phyloP scores from a whole-genome alignment of 2,888 invertebrate genomes.

The Mesoligia furuncula region DNA sequence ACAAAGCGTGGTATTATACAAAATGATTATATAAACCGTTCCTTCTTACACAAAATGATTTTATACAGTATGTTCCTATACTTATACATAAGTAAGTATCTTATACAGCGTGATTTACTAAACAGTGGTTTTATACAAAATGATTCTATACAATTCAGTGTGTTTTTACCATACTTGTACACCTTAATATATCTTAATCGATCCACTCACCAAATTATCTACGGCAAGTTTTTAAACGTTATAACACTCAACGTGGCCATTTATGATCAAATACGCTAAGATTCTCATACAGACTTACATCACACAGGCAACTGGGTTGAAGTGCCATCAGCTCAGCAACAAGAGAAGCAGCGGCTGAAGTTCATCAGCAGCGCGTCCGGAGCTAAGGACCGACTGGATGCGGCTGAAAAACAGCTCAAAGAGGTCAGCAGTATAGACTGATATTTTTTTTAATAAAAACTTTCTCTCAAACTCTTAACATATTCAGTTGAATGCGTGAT shows the following conservation, averaged over 20 bases:
- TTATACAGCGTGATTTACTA: too few relatives aligned
- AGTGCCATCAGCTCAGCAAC: constrained; percentile 26
- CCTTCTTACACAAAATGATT: too few relatives aligned
- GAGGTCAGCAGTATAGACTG: constrained; percentile 45
- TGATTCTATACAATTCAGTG: not conserved
- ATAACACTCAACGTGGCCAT: not conserved
- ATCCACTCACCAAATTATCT: not conserved
- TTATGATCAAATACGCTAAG: not conserved
- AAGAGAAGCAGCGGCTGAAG: constrained; percentile 66
- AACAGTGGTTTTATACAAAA: not conserved
- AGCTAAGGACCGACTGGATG: constrained; percentile 62
- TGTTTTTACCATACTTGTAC: too few relatives aligned
- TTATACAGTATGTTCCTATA: too few relatives aligned
- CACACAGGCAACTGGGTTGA: constrained; percentile 1
- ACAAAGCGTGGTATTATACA: too few relatives aligned
- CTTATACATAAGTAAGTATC: not conserved
- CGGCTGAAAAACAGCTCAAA: constrained; percentile 66
- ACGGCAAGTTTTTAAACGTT: not conserved
- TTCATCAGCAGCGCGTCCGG: constrained; percentile 67
- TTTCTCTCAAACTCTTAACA: not conserved
- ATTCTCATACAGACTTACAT: not conserved
- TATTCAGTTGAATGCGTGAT: not conserved
- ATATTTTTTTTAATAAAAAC: too few relatives aligned
- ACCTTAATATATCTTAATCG: too few relatives aligned
- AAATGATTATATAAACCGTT: too few relatives aligned